These are phyloP conservation scores for Albula goreensis DNA, from an alignment of 2,113 vertebrate genomes.

Conservation along the genomic window DNA sequence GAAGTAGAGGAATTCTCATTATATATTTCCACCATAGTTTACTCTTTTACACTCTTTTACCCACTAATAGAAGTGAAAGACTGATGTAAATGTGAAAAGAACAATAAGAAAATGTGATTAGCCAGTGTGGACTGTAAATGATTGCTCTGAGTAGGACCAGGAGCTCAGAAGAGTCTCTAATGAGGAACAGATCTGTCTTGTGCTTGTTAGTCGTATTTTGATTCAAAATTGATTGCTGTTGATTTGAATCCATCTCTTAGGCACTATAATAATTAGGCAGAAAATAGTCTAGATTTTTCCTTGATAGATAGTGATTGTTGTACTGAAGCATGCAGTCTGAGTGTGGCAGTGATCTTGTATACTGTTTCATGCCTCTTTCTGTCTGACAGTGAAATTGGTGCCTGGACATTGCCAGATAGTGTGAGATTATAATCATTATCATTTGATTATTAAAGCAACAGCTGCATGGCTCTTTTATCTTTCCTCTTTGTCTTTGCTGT, in stretches of 20 bases:
- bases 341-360: background rate
- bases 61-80: background rate
- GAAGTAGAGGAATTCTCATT: background rate
- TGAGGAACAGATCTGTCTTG: background rate
- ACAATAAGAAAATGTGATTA: background rate
- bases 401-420: background rate
- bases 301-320: background rate
- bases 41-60: background rate
- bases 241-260: background rate
- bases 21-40: background rate
- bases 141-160: background rate
- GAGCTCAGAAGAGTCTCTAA: background rate
- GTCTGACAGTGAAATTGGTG: constrained; percentile 1
- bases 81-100: background rate
- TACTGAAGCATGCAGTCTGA: background rate
- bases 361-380: background rate
- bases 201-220: background rate
- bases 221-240: background rate
- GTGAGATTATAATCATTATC: background rate
- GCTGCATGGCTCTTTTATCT: background rate
- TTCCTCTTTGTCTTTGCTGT: too few relatives aligned
- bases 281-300: background rate
- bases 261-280: background rate
- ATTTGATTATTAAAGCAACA: background rate
- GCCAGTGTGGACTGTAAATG: background rate